Evolutionary conservation across 2,113 vertebrate species (phyloP), one percentile per base, ranked within the genome.

Genomic region (Hepsetus odoe): DNA sequence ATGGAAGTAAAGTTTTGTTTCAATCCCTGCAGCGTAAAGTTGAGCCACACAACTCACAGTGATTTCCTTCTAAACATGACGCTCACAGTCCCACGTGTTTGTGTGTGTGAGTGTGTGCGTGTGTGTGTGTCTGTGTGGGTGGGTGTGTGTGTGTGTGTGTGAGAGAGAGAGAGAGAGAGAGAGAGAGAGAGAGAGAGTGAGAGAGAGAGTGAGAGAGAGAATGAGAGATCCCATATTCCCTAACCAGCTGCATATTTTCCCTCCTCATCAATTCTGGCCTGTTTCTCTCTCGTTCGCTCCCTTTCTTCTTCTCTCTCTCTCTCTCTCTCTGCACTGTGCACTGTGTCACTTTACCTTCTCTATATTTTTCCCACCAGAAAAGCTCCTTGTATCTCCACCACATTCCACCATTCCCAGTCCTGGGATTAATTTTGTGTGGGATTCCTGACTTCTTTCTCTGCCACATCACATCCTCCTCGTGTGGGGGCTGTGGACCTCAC

Each of bases 11-110:
- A 5, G 46, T 20, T 49, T 4, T 49, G 20, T 67, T 24, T 30
- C 32, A 20, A 30, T 59, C 9, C 30, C 7, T n/a, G 33, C 55
- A 53, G 38, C 49, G 7, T 38, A 13, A 16, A 40, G 24, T 56
- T 76, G 55, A 71, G 66, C 56, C 18, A 12, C 72, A 62, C 13
- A 53, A 64, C 55, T 64, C 33, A 64, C 46, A 40, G 30, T 33
- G n/a, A 71, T 61, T 33, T 16, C 9, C 32, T 40, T 16, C 5
- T 5, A 22, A 33, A 53, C 13, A 10, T 33, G 6, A 49, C 42
- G 20, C 16, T 18, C 46, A 49, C 46, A 49, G 5, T 32, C 33
- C 46, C 44, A 33, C 44, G n/a, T n/a, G n/a, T n/a, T n/a, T n/a
- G n/a, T n/a, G n/a, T n/a, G n/a, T n/a, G n/a, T n/a, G n/a, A n/a